Conservation (phyloP, 1,140 invertebrate species). For the Meteorus sp. region DNA sequence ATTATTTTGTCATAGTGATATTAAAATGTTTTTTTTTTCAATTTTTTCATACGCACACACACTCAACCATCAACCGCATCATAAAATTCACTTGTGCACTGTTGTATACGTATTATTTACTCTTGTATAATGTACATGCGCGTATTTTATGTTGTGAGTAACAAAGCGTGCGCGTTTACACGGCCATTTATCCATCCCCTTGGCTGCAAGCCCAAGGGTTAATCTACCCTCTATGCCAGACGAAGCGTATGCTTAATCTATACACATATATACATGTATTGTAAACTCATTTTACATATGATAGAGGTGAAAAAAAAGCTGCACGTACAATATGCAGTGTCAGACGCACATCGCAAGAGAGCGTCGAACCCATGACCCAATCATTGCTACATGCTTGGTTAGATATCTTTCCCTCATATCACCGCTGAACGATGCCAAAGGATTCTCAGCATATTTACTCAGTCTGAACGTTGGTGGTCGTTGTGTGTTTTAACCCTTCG, state of each 20-base stretch:
- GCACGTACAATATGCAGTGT: not conserved
- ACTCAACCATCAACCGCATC: no score
- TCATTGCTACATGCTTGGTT: no score
- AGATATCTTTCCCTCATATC: no score
- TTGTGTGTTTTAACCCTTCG: no score
- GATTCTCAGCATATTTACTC: no score
- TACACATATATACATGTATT: not conserved
- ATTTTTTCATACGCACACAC: no score
- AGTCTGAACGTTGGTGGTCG: no score
- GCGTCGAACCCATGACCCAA: slow-evolving; percentile 1
- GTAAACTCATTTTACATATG: not conserved
- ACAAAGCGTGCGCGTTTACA: slow-evolving; percentile 12
- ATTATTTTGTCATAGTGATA: no score
- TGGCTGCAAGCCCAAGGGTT: slow-evolving; percentile 13
- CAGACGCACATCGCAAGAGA: not conserved
- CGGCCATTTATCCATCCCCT: slow-evolving; percentile 16
- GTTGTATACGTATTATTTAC: slow-evolving; percentile 8
- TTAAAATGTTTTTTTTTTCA: no score
- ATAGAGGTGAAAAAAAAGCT: not conserved
- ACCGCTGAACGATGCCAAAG: no score
- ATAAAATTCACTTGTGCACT: not conserved
- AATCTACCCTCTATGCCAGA: no score
- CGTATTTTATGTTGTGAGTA: not conserved
- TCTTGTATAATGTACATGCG: slow-evolving; percentile 12
- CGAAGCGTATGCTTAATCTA: not conserved